phyloP scores from a whole-genome alignment of 37 sponge, comb jelly and placozoan species.

The Halichondria panicea region DNA sequence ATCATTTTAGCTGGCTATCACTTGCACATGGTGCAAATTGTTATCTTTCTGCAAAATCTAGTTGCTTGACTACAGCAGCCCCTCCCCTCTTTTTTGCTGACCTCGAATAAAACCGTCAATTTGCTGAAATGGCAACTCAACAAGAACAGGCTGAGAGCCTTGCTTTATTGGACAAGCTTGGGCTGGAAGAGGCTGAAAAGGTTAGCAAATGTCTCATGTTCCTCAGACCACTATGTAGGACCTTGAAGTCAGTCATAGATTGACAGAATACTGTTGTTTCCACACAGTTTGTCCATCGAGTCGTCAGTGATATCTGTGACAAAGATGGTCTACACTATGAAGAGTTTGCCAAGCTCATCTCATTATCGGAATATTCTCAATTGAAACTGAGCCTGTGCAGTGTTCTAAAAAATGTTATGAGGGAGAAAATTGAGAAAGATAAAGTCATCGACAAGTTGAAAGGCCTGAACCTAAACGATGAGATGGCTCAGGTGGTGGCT shows the following conservation, averaged over 20 bases:
- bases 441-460: conserved; percentile 34
- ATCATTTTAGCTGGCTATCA: too few relatives aligned
- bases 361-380: conserved; percentile 40
- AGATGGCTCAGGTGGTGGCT: conserved; percentile 24
- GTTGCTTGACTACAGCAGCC: conserved; percentile 4
- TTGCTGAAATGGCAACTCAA: too few relatives aligned
- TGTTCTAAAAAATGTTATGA: conserved; percentile 3
- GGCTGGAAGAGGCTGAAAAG: conserved; percentile 34
- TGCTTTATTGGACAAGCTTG: conserved; percentile 39
- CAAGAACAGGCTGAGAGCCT: not conserved
- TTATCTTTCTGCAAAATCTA: too few relatives aligned
- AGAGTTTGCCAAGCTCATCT: conserved; percentile 40
- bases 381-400: conserved; percentile 10
- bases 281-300: conserved; percentile 64
- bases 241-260: too few relatives aligned
- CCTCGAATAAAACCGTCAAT: conserved; percentile 17
- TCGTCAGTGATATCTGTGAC: conserved; percentile 53
- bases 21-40: too few relatives aligned
- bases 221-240: too few relatives aligned
- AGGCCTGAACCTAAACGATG: conserved; percentile 16
- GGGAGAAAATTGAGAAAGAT: conserved; percentile 32
- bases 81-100: conserved; percentile 8
- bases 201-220: conserved; percentile 1
- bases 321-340: conserved; percentile 49
- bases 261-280: too few relatives aligned